Evolutionary conservation across 2,888 invertebrate genomes (phyloP).

Genomic region (Tortrix viridana): DNA sequence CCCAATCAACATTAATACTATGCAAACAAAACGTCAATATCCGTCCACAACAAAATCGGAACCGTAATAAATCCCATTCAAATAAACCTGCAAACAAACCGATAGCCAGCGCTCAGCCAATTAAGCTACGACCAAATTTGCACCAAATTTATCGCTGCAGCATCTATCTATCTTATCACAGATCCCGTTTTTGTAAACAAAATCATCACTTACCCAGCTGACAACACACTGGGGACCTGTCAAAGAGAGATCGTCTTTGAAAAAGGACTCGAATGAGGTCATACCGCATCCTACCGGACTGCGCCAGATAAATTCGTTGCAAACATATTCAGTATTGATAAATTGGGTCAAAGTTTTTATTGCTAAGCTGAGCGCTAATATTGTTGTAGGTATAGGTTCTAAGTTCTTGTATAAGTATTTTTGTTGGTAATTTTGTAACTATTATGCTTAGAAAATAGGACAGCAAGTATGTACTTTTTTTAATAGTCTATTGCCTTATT

Average conservation of each 20-base stretch:
- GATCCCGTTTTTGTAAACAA: slow-evolving; percentile 50
- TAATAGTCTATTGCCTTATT: too few relatives aligned
- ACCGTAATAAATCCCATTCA: too few relatives aligned
- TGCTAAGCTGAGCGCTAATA: too few relatives aligned
- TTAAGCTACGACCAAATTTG: slow-evolving; percentile 12
- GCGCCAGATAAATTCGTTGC: background rate
- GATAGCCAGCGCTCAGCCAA: background rate
- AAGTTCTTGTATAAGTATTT: too few relatives aligned
- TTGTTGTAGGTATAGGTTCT: too few relatives aligned
- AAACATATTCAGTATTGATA: background rate
- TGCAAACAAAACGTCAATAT: slow-evolving; percentile 2
- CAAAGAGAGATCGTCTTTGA: slow-evolving; percentile 31
- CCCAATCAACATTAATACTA: too few relatives aligned
- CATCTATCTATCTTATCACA: slow-evolving; percentile 47
- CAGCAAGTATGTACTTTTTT: too few relatives aligned
- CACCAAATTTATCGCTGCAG: slow-evolving; percentile 21
- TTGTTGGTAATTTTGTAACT: too few relatives aligned
- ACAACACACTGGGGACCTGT: slow-evolving; percentile 44
- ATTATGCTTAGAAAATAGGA: too few relatives aligned
- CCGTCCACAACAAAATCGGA: background rate
- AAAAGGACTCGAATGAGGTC: slow-evolving; percentile 30
- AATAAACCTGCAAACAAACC: too few relatives aligned
- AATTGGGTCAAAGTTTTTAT: too few relatives aligned
- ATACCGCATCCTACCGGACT: slow-evolving; percentile 9
- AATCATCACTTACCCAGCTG: slow-evolving; percentile 53